phyloP scores from a whole-genome alignment of 2,888 invertebrate genomes.

The Cantharis rufa region DNA sequence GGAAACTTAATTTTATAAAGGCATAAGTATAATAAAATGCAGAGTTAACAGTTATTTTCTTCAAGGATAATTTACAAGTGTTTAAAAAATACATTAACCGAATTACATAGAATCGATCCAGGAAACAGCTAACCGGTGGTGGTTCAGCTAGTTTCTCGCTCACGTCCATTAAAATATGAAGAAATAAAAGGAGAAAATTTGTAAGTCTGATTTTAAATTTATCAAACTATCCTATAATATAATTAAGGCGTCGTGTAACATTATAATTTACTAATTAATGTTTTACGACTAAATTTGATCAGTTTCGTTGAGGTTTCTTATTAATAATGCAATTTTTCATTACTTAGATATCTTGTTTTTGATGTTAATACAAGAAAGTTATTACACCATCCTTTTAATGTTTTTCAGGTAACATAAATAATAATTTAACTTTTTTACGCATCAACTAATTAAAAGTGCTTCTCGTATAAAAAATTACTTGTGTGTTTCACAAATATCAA shows the following conservation, averaged over 20 bases:
- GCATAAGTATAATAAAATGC: background rate
- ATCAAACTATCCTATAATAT: background rate
- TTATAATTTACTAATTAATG: background rate
- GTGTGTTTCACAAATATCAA: background rate
- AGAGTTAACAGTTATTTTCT: background rate
- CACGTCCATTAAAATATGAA: background rate
- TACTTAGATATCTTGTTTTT: background rate
- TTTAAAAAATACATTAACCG: background rate
- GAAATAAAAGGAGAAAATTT: background rate
- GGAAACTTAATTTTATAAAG: background rate
- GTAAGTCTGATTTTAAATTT: background rate
- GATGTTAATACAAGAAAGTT: background rate
- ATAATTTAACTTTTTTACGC: background rate
- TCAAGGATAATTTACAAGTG: background rate
- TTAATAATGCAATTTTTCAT: background rate
- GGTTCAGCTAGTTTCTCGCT: background rate
- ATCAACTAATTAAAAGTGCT: background rate
- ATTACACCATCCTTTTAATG: background rate
- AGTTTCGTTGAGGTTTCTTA: background rate
- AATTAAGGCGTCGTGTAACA: background rate
- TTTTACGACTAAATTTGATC: background rate
- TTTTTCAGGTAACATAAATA: background rate
- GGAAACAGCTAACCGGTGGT: background rate
- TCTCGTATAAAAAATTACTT: background rate
- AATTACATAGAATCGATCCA: background rate